phyloP scores from a whole-genome alignment of 92 coral and sea anemone species.

The Epizoanthus scotinus region DNA sequence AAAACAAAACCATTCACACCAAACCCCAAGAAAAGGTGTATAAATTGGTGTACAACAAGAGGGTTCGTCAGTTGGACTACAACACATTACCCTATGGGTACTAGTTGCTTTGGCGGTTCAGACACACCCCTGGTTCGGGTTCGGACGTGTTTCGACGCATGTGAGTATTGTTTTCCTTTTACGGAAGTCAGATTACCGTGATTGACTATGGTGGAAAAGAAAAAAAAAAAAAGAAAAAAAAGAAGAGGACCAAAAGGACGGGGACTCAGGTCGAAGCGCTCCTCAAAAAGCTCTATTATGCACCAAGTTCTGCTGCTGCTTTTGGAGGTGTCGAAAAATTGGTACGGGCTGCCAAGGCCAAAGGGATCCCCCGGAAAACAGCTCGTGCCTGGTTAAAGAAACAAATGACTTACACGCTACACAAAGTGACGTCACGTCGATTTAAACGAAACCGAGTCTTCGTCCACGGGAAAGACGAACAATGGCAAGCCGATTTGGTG shows the following conservation, averaged over 20 bases:
- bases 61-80: neutral
- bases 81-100: neutral
- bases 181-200: too few relatives aligned
- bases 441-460: neutral
- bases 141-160: too few relatives aligned
- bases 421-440: neutral
- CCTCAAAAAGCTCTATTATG: neutral
- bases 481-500: conserved; percentile 48
- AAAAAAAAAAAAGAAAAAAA: too few relatives aligned
- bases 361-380: neutral
- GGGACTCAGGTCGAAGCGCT: neutral
- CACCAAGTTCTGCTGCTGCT: neutral
- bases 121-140: too few relatives aligned
- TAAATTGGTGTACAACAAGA: neutral
- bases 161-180: too few relatives aligned
- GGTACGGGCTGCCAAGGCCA: neutral
- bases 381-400: neutral
- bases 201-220: too few relatives aligned
- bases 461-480: neutral
- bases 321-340: neutral
- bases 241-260: neutral
- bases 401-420: neutral
- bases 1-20: neutral
- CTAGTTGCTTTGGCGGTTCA: neutral
- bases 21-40: neutral